These are phyloP conservation scores for Lottia gigantea DNA, from an alignment of 2,888 invertebrate genomes.

Conservation along the genomic window DNA sequence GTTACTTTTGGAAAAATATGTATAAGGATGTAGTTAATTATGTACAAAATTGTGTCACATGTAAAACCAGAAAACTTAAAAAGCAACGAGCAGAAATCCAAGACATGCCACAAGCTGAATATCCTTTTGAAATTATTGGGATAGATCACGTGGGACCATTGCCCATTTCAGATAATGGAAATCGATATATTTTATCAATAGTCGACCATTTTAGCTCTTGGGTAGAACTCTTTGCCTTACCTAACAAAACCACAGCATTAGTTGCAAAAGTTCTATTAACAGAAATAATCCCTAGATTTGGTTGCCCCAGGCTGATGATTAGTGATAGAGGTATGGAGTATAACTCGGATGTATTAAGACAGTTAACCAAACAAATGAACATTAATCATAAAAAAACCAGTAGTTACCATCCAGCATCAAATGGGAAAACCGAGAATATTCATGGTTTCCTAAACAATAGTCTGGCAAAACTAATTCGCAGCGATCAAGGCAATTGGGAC, in stretches of 20 bases:
- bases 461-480: neutral
- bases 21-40: neutral
- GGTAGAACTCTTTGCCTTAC: neutral
- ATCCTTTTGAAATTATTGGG: constrained; percentile 12
- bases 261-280: neutral
- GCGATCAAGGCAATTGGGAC: neutral
- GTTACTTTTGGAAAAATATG: constrained; percentile 14
- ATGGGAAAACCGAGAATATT: constrained; percentile 11
- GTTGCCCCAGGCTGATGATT: neutral
- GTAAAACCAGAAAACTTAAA: neutral
- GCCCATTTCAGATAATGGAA: neutral
- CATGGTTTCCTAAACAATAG: neutral
- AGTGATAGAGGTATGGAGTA: constrained; percentile 16
- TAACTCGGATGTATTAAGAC: neutral
- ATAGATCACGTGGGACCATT: constrained; percentile 10
- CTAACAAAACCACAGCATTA: neutral
- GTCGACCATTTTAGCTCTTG: constrained; percentile 9
- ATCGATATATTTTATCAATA: constrained; percentile 13
- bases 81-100: neutral
- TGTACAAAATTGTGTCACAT: constrained; percentile 1
- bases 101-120: constrained; percentile 6
- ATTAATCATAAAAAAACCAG: constrained; percentile 3
- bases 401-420: constrained; percentile 1
- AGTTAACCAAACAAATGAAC: neutral
- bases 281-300: constrained; percentile 5